Percentiles rank a stretch among this genome's conserved stretches.
These are phyloP conservation scores for Sebastes schlegelii DNA, from an alignment of 2,113 vertebrate genomes.

Conservation along the genomic window DNA sequence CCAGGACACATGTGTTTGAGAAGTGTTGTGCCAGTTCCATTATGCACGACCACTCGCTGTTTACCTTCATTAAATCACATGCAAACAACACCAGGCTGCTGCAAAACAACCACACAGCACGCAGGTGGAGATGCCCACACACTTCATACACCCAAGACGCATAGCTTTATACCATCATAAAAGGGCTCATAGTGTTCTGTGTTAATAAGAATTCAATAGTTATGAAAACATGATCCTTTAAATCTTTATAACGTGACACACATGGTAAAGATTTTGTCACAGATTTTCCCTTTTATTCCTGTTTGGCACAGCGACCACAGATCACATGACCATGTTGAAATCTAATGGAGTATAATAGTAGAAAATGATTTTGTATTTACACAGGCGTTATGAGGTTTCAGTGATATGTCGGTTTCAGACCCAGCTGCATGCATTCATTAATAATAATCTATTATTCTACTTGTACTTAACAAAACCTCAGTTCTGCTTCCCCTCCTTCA, in stretches of 20 bases:
- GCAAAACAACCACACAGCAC: background rate
- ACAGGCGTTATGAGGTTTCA: background rate
- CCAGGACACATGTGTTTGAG: too few species aligned
- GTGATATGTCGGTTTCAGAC: background rate
- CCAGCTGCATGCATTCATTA: background rate
- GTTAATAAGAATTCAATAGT: background rate
- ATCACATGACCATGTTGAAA: background rate
- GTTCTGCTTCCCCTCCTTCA: background rate
- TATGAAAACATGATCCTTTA: background rate
- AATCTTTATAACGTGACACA: background rate
- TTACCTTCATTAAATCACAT: background rate
- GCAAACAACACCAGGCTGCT: background rate
- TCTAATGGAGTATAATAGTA: background rate
- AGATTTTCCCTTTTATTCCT: background rate
- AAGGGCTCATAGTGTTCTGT: too few species aligned
- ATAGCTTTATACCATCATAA: too few species aligned
- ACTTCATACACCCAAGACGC: too few species aligned
- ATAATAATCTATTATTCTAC: background rate
- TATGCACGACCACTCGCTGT: background rate
- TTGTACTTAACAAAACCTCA: background rate
- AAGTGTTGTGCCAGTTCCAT: background rate
- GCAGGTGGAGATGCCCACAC: too few species aligned
- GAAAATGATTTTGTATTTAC: too few species aligned
- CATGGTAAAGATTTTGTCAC: background rate
- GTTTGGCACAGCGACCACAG: background rate